These are phyloP conservation scores for Antrozous pallidus DNA, from an alignment of 2,797 vertebrate species.

Conservation along the genomic window DNA sequence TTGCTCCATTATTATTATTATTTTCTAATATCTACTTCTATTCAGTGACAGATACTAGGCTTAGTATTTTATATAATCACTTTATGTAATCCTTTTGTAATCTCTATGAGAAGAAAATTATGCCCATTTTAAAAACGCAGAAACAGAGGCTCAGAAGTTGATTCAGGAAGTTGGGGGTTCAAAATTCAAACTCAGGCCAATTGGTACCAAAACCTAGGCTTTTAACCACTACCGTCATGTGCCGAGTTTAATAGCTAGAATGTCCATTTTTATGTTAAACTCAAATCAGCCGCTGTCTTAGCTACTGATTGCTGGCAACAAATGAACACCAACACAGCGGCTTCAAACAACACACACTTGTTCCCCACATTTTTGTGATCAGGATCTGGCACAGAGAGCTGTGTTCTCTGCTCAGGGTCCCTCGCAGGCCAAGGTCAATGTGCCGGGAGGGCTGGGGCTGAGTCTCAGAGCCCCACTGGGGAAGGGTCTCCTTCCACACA, in stretches of 20 bases:
- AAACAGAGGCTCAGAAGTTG: neutral
- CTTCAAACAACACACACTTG: neutral
- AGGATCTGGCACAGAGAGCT: neutral
- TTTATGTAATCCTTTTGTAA: neutral
- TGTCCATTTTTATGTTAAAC: neutral
- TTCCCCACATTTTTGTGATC: neutral
- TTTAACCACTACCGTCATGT: neutral
- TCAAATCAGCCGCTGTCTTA: neutral
- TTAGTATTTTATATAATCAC: neutral
- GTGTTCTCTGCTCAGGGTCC: neutral
- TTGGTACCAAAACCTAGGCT: neutral
- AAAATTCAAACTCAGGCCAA: neutral
- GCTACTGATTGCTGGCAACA: neutral
- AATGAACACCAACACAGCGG: neutral
- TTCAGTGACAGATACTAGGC: neutral
- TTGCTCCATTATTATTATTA: neutral
- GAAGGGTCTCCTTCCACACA: neutral
- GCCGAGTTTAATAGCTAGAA: neutral
- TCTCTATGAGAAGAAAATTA: neutral
- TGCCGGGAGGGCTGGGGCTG: accelerated
- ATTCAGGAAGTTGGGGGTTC: neutral
- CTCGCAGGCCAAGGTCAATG: neutral
- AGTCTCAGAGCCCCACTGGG: neutral
- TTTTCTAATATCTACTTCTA: neutral
- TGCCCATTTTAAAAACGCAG: neutral